Conservation (phyloP, 2,797 vertebrate genomes). For the Taenioides sp. region DNA sequence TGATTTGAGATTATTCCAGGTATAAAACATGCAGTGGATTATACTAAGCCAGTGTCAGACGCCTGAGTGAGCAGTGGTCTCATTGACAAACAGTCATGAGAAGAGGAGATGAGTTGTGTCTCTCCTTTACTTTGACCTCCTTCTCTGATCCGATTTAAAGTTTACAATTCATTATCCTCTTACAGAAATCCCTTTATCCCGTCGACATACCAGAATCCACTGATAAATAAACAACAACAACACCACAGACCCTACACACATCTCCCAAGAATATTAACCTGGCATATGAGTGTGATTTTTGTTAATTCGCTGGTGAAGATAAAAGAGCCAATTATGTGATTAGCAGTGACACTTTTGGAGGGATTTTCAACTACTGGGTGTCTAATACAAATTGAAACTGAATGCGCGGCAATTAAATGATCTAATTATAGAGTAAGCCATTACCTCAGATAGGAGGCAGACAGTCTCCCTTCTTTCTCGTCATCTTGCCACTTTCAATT, state of each 20-base stretch:
- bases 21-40: conserved; percentile 4
- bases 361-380: neutral
- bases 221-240: conserved; percentile 35
- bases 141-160: conserved; percentile 56
- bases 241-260: conserved; percentile 14
- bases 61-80: neutral
- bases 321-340: neutral
- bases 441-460: neutral
- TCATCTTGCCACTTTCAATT: neutral
- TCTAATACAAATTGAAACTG: conserved; percentile 1
- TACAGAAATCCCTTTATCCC: conserved; percentile 62
- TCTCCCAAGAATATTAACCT: neutral
- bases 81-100: conserved; percentile 17
- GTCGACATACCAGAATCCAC: conserved; percentile 33
- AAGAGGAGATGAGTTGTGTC: conserved; percentile 23
- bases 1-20: neutral
- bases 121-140: conserved; percentile 48
- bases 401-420: neutral
- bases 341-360: neutral
- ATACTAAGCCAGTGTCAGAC: conserved; percentile 10
- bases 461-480: neutral
- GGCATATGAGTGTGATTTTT: neutral
- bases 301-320: neutral
- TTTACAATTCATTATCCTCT: conserved; percentile 65
- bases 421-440: neutral